These are phyloP conservation scores for Ciconia boyciana DNA, from an alignment of 2,113 vertebrate species.

Conservation along the genomic window DNA sequence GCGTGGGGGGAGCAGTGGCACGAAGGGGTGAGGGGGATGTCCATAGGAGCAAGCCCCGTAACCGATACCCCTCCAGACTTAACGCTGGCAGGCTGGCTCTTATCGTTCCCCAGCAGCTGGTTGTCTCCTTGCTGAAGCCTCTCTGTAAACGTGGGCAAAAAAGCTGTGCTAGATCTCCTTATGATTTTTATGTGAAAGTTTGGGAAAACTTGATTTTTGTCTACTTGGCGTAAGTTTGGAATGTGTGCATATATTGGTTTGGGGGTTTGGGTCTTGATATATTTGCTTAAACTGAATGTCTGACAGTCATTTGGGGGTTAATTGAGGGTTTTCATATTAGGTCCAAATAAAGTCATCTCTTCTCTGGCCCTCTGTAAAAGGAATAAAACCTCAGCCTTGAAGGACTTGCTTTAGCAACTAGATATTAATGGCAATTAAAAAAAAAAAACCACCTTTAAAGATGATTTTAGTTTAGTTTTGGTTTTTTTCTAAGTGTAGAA, in stretches of 20 bases:
- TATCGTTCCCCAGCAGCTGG: not conserved
- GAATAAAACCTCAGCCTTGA: not conserved
- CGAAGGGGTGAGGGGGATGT: accelerated
- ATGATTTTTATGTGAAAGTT: not conserved
- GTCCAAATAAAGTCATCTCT: not conserved
- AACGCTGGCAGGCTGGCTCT: not conserved
- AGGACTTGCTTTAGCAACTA: not conserved
- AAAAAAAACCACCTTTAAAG: not conserved
- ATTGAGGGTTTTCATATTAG: not conserved
- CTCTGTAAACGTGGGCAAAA: not conserved
- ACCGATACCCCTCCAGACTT: not conserved
- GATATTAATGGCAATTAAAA: not conserved
- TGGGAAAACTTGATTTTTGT: not conserved
- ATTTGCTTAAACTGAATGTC: not conserved
- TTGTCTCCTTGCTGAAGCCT: not conserved
- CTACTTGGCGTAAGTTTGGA: not conserved
- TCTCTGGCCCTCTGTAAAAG: not conserved
- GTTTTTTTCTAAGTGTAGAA: not conserved
- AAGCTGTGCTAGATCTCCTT: not conserved
- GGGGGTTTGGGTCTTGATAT: not conserved
- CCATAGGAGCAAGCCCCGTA: accelerated
- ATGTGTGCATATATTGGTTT: not conserved
- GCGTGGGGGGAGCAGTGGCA: not conserved
- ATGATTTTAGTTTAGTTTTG: not conserved
- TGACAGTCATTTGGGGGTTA: not conserved